A percentile compares a stretch with the other conserved stretches of the same genome.
phyloP scores from a whole-genome alignment of 2,888 invertebrate genomes.

The Malthinus flaveolus region DNA sequence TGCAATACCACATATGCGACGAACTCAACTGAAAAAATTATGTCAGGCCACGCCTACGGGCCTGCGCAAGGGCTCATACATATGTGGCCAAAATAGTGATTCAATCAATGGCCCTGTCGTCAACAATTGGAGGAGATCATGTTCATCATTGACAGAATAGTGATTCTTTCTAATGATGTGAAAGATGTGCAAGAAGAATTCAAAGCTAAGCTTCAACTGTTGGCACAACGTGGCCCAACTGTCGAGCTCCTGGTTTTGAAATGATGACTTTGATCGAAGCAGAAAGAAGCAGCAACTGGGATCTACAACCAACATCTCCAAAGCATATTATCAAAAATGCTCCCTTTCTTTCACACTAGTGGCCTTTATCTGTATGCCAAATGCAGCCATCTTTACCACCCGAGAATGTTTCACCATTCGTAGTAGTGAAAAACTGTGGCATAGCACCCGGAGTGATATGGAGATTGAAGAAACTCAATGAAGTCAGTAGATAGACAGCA shows the following conservation, averaged over 20 bases:
- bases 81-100: no score
- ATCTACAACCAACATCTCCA: slow-evolving; percentile 4
- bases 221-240: slow-evolving; percentile 4
- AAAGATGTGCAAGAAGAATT: no score
- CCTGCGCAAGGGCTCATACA: no score
- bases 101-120: no score
- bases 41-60: no score
- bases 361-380: not conserved
- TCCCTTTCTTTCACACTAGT: not conserved
- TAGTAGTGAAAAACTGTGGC: not conserved
- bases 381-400: not conserved
- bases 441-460: not conserved
- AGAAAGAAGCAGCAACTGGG: not conserved
- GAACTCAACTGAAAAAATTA: no score
- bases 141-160: not conserved
- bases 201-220: slow-evolving; percentile 3
- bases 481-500: no score
- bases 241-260: slow-evolving; percentile 1
- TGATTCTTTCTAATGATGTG: not conserved
- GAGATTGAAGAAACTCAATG: not conserved
- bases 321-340: not conserved
- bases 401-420: slow-evolving; percentile 1
- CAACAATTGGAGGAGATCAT: no score
- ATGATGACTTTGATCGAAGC: not conserved
- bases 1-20: no score